phyloP scores from a whole-genome alignment of 1,140 invertebrate genomes.

The Leucophenga varia region DNA sequence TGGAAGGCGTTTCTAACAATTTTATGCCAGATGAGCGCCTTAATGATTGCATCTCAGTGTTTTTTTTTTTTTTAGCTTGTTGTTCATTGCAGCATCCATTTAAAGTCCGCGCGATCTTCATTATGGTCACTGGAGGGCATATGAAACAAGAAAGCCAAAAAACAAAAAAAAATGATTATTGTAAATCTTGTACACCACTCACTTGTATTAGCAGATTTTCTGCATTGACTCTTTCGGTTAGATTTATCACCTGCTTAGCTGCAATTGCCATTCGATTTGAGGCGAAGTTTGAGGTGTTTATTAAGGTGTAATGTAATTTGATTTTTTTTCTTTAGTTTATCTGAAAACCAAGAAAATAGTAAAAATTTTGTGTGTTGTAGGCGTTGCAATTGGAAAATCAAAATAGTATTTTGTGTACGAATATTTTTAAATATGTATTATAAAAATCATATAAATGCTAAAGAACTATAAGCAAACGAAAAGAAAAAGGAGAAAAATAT shows the following conservation, averaged over 20 bases:
- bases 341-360: too few species aligned
- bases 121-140: constrained; percentile 45
- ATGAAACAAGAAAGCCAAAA: too few species aligned
- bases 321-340: constrained; percentile 13
- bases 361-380: too few species aligned
- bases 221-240: too few species aligned
- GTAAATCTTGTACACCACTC: too few species aligned
- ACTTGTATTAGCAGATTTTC: too few species aligned
- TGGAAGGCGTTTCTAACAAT: constrained; percentile 51
- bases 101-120: constrained; percentile 52
- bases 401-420: constrained; percentile 44
- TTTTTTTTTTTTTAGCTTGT: constrained; percentile 10
- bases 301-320: constrained; percentile 53
- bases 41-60: constrained; percentile 47
- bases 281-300: constrained; percentile 39
- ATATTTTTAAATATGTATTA: constrained; percentile 34
- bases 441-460: constrained; percentile 14
- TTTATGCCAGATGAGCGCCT: constrained; percentile 54
- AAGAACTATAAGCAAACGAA: constrained; percentile 1
- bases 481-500: neutral
- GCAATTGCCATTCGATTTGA: constrained; percentile 2
- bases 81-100: constrained; percentile 39
- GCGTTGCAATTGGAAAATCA: constrained; percentile 53
- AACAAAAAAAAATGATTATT: too few species aligned
- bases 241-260: constrained; percentile 9